Conservation (phyloP, 2,888 invertebrate genomes). For the Megastigmus dorsalis region DNA sequence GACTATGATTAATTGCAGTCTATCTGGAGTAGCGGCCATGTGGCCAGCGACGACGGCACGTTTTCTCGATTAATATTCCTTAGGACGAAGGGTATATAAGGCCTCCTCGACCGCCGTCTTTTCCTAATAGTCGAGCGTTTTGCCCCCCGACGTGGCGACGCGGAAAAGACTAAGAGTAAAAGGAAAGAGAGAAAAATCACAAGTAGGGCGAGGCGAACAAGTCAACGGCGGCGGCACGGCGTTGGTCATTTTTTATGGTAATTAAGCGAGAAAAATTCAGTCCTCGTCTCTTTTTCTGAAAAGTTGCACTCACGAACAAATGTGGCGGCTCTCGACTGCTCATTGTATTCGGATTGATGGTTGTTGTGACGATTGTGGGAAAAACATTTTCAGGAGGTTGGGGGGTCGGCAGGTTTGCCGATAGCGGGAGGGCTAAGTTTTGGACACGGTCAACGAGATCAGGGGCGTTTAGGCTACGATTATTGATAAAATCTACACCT, state of each 20-base stretch:
- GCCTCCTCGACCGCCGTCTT: no score
- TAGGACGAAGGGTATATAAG: not conserved
- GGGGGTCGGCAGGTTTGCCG: not conserved
- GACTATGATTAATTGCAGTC: slow-evolving; percentile 45
- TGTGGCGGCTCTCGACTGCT: not conserved
- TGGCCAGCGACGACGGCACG: slow-evolving; percentile 36
- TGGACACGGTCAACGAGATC: no score
- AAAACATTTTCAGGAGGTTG: no score
- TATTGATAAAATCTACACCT: no score
- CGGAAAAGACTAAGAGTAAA: slow-evolving; percentile 13
- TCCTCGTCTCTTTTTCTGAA: not conserved
- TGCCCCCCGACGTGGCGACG: slow-evolving; percentile 24
- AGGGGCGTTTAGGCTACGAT: no score
- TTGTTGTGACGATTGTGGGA: slow-evolving; percentile 40
- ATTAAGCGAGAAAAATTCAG: slow-evolving; percentile 27
- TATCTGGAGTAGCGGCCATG: slow-evolving; percentile 30
- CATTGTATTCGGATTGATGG: slow-evolving; percentile 35
- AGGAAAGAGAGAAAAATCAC: slow-evolving; percentile 44
- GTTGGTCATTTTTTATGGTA: slow-evolving; percentile 48
- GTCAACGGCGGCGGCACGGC: not conserved
- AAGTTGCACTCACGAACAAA: not conserved
- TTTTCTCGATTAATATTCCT: slow-evolving; percentile 50
- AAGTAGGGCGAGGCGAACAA: slow-evolving; percentile 12
- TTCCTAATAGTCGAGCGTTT: slow-evolving; percentile 30
- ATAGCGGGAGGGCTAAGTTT: not conserved